These are phyloP conservation scores for Rhorus exstirpatorius DNA, from an alignment of 2,888 invertebrate species.

Conservation along the genomic window DNA sequence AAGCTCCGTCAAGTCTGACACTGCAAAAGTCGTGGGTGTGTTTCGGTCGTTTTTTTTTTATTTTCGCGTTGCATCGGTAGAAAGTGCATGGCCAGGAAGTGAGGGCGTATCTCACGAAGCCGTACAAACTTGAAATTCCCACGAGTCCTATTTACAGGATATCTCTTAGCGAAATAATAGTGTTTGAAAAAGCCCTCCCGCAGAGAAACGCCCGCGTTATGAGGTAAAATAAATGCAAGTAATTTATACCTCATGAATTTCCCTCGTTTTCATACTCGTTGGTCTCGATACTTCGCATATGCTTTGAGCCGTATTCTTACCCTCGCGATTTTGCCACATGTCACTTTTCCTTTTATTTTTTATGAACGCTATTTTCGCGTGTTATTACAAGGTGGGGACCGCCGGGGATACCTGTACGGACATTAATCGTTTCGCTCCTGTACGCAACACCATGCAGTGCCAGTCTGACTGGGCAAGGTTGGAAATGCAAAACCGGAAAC, in stretches of 20 bases:
- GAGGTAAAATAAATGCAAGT: constrained; percentile 49
- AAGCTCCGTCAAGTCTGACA: constrained; percentile 1
- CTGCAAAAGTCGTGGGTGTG: constrained; percentile 22
- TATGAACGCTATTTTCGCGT: background rate
- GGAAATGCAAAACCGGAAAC: constrained; percentile 15
- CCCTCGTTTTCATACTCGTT: background rate
- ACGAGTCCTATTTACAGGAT: constrained; percentile 56
- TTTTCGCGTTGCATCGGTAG: constrained; percentile 29
- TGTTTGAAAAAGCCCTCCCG: constrained; percentile 75
- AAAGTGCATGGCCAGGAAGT: constrained; percentile 33
- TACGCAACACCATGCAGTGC: background rate
- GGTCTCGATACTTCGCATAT: constrained; percentile 28
- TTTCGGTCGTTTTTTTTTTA: constrained; percentile 44
- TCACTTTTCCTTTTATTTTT: too few relatives aligned
- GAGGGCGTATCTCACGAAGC: constrained; percentile 53
- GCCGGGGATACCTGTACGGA: constrained; percentile 3
- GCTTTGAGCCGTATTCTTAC: constrained; percentile 72
- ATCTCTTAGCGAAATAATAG: constrained; percentile 42
- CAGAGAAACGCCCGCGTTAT: constrained; percentile 73
- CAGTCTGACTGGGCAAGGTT: background rate
- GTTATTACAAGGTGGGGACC: constrained; percentile 1
- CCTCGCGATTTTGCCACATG: constrained; percentile 75
- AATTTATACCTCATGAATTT: background rate
- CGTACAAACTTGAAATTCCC: constrained; percentile 54
- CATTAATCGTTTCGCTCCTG: constrained; percentile 14